Evolutionary conservation across 1,140 invertebrate genomes (phyloP).

Genomic region (Calosoma granatense): DNA sequence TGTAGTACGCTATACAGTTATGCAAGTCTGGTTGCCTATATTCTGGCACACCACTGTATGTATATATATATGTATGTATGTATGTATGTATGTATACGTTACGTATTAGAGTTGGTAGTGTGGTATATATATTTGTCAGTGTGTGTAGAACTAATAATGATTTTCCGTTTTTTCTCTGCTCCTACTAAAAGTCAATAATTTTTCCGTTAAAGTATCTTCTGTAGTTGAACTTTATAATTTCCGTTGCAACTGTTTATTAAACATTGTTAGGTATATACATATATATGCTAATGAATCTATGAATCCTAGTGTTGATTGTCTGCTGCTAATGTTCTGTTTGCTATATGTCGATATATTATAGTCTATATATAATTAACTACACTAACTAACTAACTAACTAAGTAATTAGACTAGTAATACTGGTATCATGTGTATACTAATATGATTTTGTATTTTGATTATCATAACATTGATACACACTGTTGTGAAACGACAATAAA

Average conservation of each 20-base stretch:
- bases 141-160: too few relatives aligned
- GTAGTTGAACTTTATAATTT: neutral
- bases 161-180: neutral
- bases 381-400: too few relatives aligned
- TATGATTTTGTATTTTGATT: neutral
- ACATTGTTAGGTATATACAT: neutral
- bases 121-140: too few relatives aligned
- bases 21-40: neutral
- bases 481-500: constrained; percentile 6
- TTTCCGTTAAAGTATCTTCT: neutral
- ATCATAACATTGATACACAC: neutral
- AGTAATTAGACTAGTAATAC: too few relatives aligned
- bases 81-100: neutral
- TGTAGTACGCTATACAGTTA: neutral
- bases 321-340: too few relatives aligned
- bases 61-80: neutral
- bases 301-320: neutral
- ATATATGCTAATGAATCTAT: neutral
- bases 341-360: too few relatives aligned
- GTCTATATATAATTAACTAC: too few relatives aligned
- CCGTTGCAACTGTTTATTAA: too few relatives aligned
- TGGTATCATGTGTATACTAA: too few relatives aligned
- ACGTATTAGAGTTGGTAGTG: too few relatives aligned
- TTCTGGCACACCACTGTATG: neutral
- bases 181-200: constrained; percentile 6